Conservation (phyloP, 2,113 vertebrate genomes). For the Leucopsar rothschildi region DNA sequence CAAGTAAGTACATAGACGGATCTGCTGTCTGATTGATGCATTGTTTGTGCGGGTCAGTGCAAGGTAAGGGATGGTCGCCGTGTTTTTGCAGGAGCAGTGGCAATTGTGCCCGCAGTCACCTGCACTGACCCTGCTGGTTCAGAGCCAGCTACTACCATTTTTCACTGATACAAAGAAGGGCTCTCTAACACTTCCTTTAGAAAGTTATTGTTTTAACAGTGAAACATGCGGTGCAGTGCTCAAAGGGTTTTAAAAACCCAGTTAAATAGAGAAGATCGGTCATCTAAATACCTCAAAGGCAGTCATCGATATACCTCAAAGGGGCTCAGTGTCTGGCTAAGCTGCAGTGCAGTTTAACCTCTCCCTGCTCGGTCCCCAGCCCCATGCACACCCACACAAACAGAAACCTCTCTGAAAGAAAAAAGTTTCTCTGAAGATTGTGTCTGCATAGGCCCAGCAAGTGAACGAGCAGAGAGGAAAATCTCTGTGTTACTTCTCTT, state of each 20-base stretch:
- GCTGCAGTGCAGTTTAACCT: not conserved
- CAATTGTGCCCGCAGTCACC: not conserved
- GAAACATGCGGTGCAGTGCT: not conserved
- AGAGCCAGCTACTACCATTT: not conserved
- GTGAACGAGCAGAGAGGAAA: not conserved
- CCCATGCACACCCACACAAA: not conserved
- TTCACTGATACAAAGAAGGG: not conserved
- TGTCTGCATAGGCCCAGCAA: not conserved
- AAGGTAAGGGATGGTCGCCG: not conserved
- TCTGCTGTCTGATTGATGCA: conserved; percentile 38
- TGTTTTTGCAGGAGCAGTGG: not conserved
- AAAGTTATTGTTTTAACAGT: conserved; percentile 26
- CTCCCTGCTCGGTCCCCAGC: not conserved
- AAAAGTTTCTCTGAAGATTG: not conserved
- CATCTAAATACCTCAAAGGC: not conserved
- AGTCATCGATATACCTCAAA: not conserved
- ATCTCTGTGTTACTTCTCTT: not conserved
- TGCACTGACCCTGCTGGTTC: not conserved
- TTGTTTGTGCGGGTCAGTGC: conserved; percentile 54
- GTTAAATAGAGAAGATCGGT: not conserved
- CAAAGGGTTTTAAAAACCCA: not conserved
- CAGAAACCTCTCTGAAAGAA: not conserved
- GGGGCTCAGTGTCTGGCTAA: not conserved
- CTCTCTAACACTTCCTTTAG: not conserved
- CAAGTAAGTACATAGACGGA: conserved; percentile 27